A percentile compares a stretch with the other conserved stretches of the same genome.
phyloP scores from a whole-genome alignment of 2,888 invertebrate species.

The Bembecia ichneumoniformis region DNA sequence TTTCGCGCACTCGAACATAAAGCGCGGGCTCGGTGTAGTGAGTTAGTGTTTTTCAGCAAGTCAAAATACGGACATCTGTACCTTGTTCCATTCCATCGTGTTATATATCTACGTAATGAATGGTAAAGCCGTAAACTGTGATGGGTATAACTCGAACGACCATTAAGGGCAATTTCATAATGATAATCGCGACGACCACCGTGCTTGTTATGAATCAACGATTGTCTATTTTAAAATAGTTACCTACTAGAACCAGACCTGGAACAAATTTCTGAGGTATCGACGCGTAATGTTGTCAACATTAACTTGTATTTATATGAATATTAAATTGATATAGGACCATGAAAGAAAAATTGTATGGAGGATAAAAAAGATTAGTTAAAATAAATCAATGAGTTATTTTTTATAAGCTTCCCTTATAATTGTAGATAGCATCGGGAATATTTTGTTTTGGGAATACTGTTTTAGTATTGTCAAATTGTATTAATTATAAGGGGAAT shows the following conservation, averaged over 20 bases:
- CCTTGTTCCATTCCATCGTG: neutral
- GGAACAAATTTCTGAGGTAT: neutral
- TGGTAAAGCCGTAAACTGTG: constrained; percentile 5
- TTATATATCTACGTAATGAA: neutral
- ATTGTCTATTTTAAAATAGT: constrained; percentile 1
- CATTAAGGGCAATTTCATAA: constrained; percentile 21
- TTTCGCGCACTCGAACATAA: too few species aligned
- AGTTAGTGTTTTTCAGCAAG: too few species aligned
- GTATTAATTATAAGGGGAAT: too few species aligned
- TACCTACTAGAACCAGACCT: neutral
- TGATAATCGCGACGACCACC: constrained; percentile 14
- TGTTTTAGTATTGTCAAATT: too few species aligned
- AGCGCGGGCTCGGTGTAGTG: too few species aligned
- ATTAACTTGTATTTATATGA: neutral
- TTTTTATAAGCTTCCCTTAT: too few species aligned
- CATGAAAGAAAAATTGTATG: too few species aligned
- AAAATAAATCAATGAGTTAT: too few species aligned
- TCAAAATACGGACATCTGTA: neutral
- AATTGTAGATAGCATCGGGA: too few species aligned
- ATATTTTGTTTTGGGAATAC: too few species aligned
- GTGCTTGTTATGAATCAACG: constrained; percentile 7
- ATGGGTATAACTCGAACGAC: constrained; percentile 8
- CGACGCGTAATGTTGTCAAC: neutral
- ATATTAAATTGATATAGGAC: too few species aligned
- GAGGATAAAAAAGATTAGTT: too few species aligned